phyloP scores from a whole-genome alignment of 2,888 invertebrate species.

The Eumacrocentrus americanus region DNA sequence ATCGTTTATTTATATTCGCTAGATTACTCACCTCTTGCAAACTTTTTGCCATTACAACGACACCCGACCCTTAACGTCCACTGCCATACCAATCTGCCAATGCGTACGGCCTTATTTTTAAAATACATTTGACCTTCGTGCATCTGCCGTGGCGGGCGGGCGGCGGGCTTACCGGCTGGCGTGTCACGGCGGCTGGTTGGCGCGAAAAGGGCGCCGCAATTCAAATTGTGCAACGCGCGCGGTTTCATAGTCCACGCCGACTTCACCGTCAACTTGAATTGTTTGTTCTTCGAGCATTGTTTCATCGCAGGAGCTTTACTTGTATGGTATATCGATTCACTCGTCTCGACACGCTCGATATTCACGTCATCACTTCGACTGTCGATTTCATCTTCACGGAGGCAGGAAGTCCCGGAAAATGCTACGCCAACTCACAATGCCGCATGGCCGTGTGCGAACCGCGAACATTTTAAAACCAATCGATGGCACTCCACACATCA shows the following conservation, averaged over 20 bases:
- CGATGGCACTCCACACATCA: background rate
- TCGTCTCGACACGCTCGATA: background rate
- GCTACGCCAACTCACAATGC: background rate
- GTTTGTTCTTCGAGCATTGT: background rate
- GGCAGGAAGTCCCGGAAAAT: background rate
- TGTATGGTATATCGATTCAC: background rate
- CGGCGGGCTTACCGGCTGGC: slow-evolving; percentile 24
- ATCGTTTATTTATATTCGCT: slow-evolving; percentile 36
- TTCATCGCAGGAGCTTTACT: too few relatives aligned
- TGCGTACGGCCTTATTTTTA: slow-evolving; percentile 59
- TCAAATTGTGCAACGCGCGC: slow-evolving; percentile 1
- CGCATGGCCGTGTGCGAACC: background rate
- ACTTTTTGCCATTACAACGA: slow-evolving; percentile 81
- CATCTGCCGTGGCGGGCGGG: slow-evolving; percentile 54
- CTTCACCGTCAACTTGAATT: too few relatives aligned
- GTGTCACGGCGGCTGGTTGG: slow-evolving; percentile 2
- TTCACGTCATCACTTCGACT: too few relatives aligned
- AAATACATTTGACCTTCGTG: slow-evolving; percentile 62
- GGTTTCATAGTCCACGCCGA: background rate
- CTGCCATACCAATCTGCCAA: slow-evolving; percentile 66
- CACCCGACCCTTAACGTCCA: slow-evolving; percentile 79
- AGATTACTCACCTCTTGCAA: slow-evolving; percentile 75
- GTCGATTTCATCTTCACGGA: background rate
- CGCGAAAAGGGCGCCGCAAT: slow-evolving; percentile 12
- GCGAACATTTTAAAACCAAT: slow-evolving; percentile 1